Percentiles rank a stretch among this genome's conserved stretches.
Conservation (phyloP, 1,140 invertebrate genomes). For the Procambarus clarkii region DNA sequence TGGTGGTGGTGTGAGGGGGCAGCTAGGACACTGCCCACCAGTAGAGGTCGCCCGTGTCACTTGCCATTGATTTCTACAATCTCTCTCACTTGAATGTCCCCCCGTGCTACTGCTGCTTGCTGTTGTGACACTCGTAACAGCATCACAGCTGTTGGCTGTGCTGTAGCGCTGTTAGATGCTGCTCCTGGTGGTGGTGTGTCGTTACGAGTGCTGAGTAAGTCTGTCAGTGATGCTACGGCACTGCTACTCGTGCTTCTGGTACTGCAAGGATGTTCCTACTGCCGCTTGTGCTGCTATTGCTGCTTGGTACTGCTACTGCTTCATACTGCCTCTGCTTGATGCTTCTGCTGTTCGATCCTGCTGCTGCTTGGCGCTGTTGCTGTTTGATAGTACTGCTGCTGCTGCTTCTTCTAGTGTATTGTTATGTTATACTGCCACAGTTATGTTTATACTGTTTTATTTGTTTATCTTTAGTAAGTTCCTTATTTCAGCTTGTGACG, state of each 20-base stretch:
- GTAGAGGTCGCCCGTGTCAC: conserved; percentile 49
- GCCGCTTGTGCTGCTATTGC: no score
- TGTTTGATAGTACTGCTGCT: not conserved
- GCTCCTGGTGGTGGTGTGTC: no score
- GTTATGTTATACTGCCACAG: not conserved
- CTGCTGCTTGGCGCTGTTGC: not conserved
- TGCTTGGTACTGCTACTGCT: not conserved
- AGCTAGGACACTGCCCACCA: not conserved
- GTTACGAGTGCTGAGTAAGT: no score
- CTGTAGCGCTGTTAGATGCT: no score
- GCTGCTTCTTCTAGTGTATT: not conserved
- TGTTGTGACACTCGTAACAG: not conserved
- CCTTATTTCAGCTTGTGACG: not conserved
- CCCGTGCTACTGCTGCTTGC: not conserved
- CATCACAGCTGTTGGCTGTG: no score
- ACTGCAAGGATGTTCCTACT: no score
- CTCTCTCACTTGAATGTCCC: conserved; percentile 47
- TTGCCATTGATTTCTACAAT: conserved; percentile 55
- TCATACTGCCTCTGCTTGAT: not conserved
- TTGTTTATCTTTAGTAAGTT: not conserved
- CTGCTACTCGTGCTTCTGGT: no score
- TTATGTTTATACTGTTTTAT: not conserved
- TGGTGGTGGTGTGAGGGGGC: conserved; percentile 15
- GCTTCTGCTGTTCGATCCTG: not conserved
- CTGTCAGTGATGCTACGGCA: no score